Evolutionary conservation across 2,888 invertebrate genomes (phyloP).

Genomic region (Baronia brevicornis): DNA sequence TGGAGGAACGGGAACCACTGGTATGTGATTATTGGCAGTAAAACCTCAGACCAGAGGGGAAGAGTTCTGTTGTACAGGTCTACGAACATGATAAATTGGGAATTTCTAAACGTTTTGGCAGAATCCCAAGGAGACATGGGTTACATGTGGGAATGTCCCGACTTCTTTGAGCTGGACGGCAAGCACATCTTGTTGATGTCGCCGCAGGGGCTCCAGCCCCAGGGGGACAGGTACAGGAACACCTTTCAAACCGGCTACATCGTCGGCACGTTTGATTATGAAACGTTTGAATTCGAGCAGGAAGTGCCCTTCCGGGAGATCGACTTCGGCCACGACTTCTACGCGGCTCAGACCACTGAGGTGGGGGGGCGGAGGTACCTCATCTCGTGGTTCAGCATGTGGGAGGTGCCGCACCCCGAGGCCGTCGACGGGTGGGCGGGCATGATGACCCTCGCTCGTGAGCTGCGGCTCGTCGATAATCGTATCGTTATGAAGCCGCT

Average conservation of each 20-base stretch:
- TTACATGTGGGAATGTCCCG: constrained; percentile 74
- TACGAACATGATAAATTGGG: constrained; percentile 50
- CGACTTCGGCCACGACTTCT: constrained; percentile 66
- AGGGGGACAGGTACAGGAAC: constrained; percentile 61
- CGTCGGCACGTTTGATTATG: constrained; percentile 58
- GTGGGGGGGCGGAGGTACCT: constrained; percentile 48
- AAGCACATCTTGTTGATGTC: constrained; percentile 60
- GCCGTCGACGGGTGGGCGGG: constrained; percentile 63
- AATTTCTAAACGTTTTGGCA: constrained; percentile 47
- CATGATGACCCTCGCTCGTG: constrained; percentile 55
- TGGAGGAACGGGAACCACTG: constrained; percentile 57
- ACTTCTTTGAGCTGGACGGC: constrained; percentile 62
- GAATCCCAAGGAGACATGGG: constrained; percentile 52
- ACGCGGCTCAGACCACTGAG: constrained; percentile 58
- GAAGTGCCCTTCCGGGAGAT: constrained; percentile 56
- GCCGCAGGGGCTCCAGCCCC: constrained; percentile 52
- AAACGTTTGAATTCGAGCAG: constrained; percentile 49
- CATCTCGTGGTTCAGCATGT: constrained; percentile 63
- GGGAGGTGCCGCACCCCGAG: constrained; percentile 54
- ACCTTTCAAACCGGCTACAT: constrained; percentile 56
- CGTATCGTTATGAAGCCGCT: constrained; percentile 53
- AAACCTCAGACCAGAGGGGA: constrained; percentile 45
- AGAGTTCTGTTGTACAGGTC: constrained; percentile 59
- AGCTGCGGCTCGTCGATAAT: constrained; percentile 40
- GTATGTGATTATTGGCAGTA: constrained; percentile 61